phyloP scores from a whole-genome alignment of 2,888 invertebrate genomes.

The Corythucha ciliata region DNA sequence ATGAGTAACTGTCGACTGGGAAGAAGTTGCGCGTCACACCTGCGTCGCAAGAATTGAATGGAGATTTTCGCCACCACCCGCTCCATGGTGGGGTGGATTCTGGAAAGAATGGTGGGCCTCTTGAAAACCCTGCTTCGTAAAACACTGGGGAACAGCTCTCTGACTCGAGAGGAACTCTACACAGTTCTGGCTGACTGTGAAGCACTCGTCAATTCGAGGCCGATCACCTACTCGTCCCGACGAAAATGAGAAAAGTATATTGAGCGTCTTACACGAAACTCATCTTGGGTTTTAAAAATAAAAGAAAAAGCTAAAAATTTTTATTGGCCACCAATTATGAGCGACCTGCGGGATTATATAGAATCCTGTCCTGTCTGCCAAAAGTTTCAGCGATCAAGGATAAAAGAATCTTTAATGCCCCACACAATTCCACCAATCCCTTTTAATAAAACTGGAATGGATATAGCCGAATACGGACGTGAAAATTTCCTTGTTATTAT shows the following conservation, averaged over 20 bases:
- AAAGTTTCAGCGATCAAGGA: not conserved
- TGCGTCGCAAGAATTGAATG: conserved; percentile 32
- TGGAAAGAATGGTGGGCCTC: conserved; percentile 32
- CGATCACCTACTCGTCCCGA: not conserved
- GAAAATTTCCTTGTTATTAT: conserved; percentile 2
- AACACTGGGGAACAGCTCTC: conserved; percentile 5
- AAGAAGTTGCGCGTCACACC: conserved; percentile 1
- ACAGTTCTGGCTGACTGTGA: conserved; percentile 16
- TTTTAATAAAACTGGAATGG: conserved; percentile 12
- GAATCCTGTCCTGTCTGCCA: conserved; percentile 12
- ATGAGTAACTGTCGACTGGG: conserved; percentile 46
- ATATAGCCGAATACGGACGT: not conserved
- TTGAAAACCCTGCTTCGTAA: conserved; percentile 2
- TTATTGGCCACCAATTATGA: too few species aligned
- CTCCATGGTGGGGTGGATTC: conserved; percentile 43
- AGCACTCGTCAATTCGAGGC: conserved; percentile 1
- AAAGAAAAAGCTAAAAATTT: too few species aligned
- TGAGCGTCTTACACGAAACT: too few species aligned
- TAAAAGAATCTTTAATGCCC: not conserved
- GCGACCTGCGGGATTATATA: too few species aligned
- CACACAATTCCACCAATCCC: conserved; percentile 3
- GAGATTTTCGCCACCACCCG: conserved; percentile 40
- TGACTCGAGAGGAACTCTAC: conserved; percentile 5
- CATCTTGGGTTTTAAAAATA: too few species aligned
- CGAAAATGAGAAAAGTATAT: too few species aligned